Evolutionary conservation across 2,797 vertebrate species (phyloP).

Genomic region (Microcaecilia unicolor): DNA sequence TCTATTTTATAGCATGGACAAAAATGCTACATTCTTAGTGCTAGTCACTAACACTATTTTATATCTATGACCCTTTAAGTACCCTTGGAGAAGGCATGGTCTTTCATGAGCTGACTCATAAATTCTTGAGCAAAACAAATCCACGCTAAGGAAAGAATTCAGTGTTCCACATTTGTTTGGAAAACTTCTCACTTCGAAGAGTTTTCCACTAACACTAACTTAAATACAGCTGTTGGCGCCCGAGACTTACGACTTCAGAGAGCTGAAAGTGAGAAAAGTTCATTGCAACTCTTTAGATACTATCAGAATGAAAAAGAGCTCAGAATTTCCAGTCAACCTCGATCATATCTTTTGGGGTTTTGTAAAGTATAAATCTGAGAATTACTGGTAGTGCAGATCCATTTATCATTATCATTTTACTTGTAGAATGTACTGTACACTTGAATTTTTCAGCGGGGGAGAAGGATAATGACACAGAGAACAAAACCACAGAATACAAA

Average conservation of each 20-base stretch:
- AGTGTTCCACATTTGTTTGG: conserved; percentile 14
- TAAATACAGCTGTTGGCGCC: too few species aligned
- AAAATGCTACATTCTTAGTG: conserved; percentile 39
- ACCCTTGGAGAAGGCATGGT: conserved; percentile 38
- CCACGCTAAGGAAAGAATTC: conserved; percentile 19
- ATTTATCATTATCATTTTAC: conserved; percentile 11
- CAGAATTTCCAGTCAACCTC: background rate
- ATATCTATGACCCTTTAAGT: conserved; percentile 40
- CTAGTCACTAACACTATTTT: conserved; percentile 43
- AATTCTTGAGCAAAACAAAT: conserved; percentile 40
- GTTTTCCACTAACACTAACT: too few species aligned
- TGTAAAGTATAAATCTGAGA: background rate
- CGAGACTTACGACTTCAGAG: too few species aligned
- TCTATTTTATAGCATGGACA: conserved; percentile 44
- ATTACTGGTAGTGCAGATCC: too few species aligned
- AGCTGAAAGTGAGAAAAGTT: too few species aligned
- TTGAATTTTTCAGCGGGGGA: background rate
- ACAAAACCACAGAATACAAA: background rate
- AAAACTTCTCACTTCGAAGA: too few species aligned
- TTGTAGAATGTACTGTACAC: background rate
- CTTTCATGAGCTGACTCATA: conserved; percentile 48
- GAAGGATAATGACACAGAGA: background rate
- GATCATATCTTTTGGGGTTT: background rate
- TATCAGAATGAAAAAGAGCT: background rate
- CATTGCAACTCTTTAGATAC: background rate